These are phyloP conservation scores for Mythimna vitellina DNA, from an alignment of 2,888 invertebrate genomes.

Conservation along the genomic window DNA sequence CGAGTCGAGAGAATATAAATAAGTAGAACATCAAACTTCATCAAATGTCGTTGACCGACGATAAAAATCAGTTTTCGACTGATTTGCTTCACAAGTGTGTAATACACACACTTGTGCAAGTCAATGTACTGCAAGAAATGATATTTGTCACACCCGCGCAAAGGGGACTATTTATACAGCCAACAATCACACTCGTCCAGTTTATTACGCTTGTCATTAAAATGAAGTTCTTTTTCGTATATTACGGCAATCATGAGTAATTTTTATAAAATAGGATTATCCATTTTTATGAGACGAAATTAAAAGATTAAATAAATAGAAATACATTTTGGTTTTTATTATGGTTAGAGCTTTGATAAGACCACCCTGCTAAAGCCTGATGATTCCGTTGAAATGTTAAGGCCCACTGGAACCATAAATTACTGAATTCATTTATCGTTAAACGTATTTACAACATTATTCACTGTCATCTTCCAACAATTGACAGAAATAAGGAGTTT, in stretches of 20 bases:
- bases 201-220: constrained; percentile 43
- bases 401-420: neutral
- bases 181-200: constrained; percentile 36
- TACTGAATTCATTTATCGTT: neutral
- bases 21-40: constrained; percentile 46
- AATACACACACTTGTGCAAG: constrained; percentile 56
- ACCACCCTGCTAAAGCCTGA: neutral
- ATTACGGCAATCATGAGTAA: constrained; percentile 22
- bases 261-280: constrained; percentile 17
- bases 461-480: neutral
- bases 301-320: constrained; percentile 23
- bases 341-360: neutral
- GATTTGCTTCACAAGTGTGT: constrained; percentile 56
- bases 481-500: neutral
- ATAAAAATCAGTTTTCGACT: constrained; percentile 55
- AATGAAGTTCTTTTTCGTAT: constrained; percentile 25
- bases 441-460: neutral
- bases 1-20: no score
- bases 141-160: constrained; percentile 68
- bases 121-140: constrained; percentile 64
- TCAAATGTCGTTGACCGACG: constrained; percentile 53
- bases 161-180: constrained; percentile 52
- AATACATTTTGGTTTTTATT: neutral
- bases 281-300: constrained; percentile 6
- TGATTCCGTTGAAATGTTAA: neutral